phyloP scores from a whole-genome alignment of 1,140 invertebrate species.

The Lutraria rhynchaena region DNA sequence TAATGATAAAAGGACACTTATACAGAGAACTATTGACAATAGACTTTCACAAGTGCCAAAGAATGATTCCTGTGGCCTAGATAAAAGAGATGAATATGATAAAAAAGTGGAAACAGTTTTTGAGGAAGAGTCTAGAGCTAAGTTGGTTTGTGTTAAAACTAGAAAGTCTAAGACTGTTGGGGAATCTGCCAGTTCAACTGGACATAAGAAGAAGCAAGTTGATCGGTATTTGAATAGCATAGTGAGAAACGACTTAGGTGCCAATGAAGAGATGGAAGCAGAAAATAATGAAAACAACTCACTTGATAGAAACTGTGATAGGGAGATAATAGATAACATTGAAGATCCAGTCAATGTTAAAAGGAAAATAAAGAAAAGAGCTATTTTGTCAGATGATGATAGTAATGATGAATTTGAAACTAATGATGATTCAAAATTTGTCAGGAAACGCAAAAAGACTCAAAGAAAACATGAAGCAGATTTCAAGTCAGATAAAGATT shows the following conservation, averaged over 20 bases:
- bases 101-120: too few species aligned
- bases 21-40: conserved; percentile 35
- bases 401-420: not conserved
- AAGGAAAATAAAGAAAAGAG: conserved; percentile 1
- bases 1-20: not conserved
- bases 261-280: not conserved
- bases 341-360: not conserved
- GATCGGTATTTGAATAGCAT: not conserved
- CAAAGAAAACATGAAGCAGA: not conserved
- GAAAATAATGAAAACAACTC: not conserved
- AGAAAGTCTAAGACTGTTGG: not conserved
- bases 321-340: not conserved
- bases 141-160: conserved; percentile 18
- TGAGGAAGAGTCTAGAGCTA: not conserved
- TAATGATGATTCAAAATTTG: not conserved
- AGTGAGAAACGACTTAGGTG: conserved; percentile 13
- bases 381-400: conserved; percentile 1
- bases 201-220: too few species aligned
- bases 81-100: not conserved
- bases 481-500: not conserved
- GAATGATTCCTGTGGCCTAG: not conserved
- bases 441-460: not conserved
- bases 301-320: not conserved
- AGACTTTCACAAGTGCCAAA: conserved; percentile 24
- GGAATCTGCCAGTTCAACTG: not conserved